A percentile compares a stretch with the other conserved stretches of the same genome.
phyloP scores from a whole-genome alignment of 30 jellyfish, hydroid and myxozoan genomes.

The Nemopilema nomurai region DNA sequence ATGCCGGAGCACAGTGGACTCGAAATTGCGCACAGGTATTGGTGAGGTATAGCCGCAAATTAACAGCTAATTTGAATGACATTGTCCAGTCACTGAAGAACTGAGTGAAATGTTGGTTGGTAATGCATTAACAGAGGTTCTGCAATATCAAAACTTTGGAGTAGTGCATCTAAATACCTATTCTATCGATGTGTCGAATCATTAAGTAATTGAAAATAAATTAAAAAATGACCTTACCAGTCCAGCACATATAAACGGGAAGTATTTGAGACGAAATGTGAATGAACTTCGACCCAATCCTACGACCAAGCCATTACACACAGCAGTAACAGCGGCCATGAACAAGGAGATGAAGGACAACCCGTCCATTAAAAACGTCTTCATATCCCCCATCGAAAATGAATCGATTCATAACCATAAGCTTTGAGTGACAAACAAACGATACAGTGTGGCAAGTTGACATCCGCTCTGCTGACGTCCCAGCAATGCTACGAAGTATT shows the following conservation, averaged over 20 bases:
- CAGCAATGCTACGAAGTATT: too few relatives aligned
- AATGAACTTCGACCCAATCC: neutral
- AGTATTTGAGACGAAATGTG: neutral
- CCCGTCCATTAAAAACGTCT: neutral
- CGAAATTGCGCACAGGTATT: too few relatives aligned
- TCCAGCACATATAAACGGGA: conserved; percentile 13
- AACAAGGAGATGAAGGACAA: neutral
- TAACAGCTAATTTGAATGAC: too few relatives aligned
- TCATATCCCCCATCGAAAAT: neutral
- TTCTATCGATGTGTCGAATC: too few relatives aligned
- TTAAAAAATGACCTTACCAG: neutral
- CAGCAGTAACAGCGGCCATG: neutral
- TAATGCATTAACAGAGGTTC: too few relatives aligned
- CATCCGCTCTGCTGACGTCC: neutral
- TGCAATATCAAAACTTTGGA: too few relatives aligned
- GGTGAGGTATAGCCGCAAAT: too few relatives aligned
- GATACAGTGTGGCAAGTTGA: neutral
- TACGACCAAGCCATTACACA: conserved; percentile 2
- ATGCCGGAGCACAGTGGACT: too few relatives aligned
- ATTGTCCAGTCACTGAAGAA: too few relatives aligned
- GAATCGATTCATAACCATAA: neutral
- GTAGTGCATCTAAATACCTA: too few relatives aligned
- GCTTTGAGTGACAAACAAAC: neutral
- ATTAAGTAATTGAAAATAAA: too few relatives aligned
- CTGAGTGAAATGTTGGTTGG: too few relatives aligned